A percentile compares a stretch with the other conserved stretches of the same genome.
phyloP scores from a whole-genome alignment of 53 echinoderm and acorn worm genomes.

The Paracentrotus lividus region DNA sequence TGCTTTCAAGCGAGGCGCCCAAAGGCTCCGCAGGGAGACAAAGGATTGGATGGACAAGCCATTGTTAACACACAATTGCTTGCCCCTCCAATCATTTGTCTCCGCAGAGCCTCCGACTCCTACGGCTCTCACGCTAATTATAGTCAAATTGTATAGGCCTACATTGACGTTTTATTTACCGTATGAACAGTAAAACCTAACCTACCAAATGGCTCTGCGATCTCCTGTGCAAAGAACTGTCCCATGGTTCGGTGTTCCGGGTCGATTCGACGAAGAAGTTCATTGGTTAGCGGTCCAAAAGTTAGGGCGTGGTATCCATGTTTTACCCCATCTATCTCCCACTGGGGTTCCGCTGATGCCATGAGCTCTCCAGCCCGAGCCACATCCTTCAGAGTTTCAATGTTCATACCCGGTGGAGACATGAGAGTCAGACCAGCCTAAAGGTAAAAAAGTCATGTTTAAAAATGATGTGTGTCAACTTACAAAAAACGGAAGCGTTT shows the following conservation, averaged over 20 bases:
- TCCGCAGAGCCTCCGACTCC: no score
- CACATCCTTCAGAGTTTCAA: conserved; percentile 67
- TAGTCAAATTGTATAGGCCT: no score
- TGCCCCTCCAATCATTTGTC: no score
- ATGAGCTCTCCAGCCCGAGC: conserved; percentile 71
- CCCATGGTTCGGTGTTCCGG: conserved; percentile 87
- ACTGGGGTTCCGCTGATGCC: conserved; percentile 73
- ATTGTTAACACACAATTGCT: no score
- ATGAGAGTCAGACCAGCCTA: conserved; percentile 80
- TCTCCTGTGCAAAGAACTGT: conserved; percentile 86
- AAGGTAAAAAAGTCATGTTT: background rate
- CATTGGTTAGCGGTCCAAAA: conserved; percentile 72
- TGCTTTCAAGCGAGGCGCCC: no score
- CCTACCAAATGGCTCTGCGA: conserved; percentile 86
- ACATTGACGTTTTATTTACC: no score
- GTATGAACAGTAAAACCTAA: no score
- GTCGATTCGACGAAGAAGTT: conserved; percentile 84
- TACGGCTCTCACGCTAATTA: no score
- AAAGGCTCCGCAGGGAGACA: no score
- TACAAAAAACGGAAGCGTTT: background rate
- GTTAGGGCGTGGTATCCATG: conserved; percentile 89
- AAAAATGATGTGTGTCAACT: background rate
- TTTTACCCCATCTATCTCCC: conserved; percentile 81
- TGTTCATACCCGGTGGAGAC: conserved; percentile 32
- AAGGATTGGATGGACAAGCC: no score